A percentile compares a stretch with the other conserved stretches of the same genome.
Conservation (phyloP, 2,113 vertebrate genomes). For the Pungitius pungitius region DNA sequence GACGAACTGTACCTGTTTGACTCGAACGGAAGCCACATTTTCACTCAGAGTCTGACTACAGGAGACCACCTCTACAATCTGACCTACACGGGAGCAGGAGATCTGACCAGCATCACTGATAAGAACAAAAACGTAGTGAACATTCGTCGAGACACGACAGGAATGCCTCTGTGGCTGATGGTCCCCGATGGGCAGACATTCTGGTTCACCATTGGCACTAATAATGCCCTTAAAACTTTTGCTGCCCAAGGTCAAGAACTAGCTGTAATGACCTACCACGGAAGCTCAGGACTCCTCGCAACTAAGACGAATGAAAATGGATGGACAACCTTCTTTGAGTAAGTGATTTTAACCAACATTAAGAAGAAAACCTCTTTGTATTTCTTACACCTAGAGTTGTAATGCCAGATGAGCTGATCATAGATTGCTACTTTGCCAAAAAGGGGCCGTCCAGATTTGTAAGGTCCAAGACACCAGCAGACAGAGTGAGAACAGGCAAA, state of each 20-base stretch:
- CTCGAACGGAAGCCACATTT: slow-evolving; percentile 93
- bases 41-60: slow-evolving; percentile 94
- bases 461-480: not conserved
- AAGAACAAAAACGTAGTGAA: slow-evolving; percentile 92
- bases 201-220: slow-evolving; percentile 97
- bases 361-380: slow-evolving; percentile 7
- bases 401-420: slow-evolving; percentile 34
- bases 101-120: slow-evolving; percentile 90
- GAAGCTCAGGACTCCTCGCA: slow-evolving; percentile 93
- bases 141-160: slow-evolving; percentile 89
- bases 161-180: slow-evolving; percentile 95
- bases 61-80: slow-evolving; percentile 97
- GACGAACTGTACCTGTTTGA: slow-evolving; percentile 98
- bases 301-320: slow-evolving; percentile 97
- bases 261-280: slow-evolving; percentile 96
- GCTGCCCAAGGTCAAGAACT: slow-evolving; percentile 93
- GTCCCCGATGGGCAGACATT: slow-evolving; percentile 94
- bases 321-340: slow-evolving; percentile 99
- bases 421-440: slow-evolving; percentile 18
- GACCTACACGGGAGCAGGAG: slow-evolving; percentile 90
- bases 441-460: not conserved
- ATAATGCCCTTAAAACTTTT: slow-evolving; percentile 91
- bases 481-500: not conserved
- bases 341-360: slow-evolving; percentile 76
- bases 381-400: slow-evolving; percentile 11